Base-by-base conservation (phyloP, 64 coral and sea anemone genomes). In the Anthopleura sola region DNA sequence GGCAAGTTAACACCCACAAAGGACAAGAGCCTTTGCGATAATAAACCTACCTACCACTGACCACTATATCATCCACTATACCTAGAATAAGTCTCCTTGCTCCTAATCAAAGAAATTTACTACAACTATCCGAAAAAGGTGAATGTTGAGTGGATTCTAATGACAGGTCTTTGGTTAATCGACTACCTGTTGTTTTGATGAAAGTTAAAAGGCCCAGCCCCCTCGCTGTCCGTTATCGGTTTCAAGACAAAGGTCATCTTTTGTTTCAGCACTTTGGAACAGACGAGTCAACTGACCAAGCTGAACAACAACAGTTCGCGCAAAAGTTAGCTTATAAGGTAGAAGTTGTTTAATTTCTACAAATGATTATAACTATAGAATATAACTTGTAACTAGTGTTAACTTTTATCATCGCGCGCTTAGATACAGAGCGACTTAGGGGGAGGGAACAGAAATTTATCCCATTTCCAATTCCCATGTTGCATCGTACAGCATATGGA, bases 1-100 rank as follows among this genome's bases (percentile, higher is more conserved):
- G 44, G 76, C 76, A 79, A 79, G 36, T 79, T 79, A 79, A 48
- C 76, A 79, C 76, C 76, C 75, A 40, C 76, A 23, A 21, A 33
- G 36, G 74, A 28, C 39, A 16, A 34, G 13, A 71, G 13, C n/a
- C n/a, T n/a, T n/a, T n/a, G n/a, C 66, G 7, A 71, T 32, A 20
- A 34, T 71, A 71, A 71, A 71, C 58, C n/a, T 31, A 31, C 66
- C 36, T 79, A 15, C 20, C 2, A 13, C 7, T 44, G 4, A 44
- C 39, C 39, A 44, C 11, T 79, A 38, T 14, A 38, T 14, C 49
- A 46, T 46, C 2, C 33, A 48, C 78, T 48, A 46, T 20, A 40
- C 77, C 40, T 44, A 53, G 50, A 44, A 81, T 13, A 33, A 39
- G 24, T 23, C 50, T 8, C n/a, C 29, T 32, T 14, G 13, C 66